Evolutionary conservation across 2,113 vertebrate species (phyloP), one percentile per base, ranked within the genome.

Genomic region (Xiphophorus hellerii): DNA sequence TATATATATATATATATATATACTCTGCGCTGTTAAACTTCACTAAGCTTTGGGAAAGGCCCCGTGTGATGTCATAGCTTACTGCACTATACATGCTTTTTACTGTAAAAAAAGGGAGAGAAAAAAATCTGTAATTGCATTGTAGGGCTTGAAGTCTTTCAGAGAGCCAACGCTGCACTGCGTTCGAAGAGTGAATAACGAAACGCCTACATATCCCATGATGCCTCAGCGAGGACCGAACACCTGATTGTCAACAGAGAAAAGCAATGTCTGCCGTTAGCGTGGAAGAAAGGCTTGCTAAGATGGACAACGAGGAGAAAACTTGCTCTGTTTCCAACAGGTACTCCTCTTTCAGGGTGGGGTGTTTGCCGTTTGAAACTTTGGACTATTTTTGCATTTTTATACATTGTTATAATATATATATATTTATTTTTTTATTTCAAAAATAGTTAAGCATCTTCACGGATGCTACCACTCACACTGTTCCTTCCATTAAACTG

Each of bases 231-330:
- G 4, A n/a, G 3, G 25, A 35, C 48, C 11, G 9, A 62, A 84
- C 90, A 91, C 88, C 86, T 93, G 90, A 91, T 80, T 89, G 91
- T 92, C 90, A 93, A 92, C 84, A 88, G 83, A 89, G 14, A 65
- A 58, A 48, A 76, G 85, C 76, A 66, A 91, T 92, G 87, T 93
- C 92, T 80, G 74, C 83, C 58, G 87, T 86, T 88, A 89, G 79
- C 74, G 73, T 69, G 73, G 90, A 93, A 83, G 85, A 81, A 86
- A 91, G 81, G 63, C 65, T 83, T 54, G 69, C 90, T 89, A 80
- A 90, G 79, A 95, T 95, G 94, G 94, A 95, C 77, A 89, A 77
- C 76, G 90, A 87, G 65, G 93, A 94, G 30, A 95, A 88, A 87
- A 79, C 87, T n/a, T 79, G 91, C 10, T 70, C 86, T 37, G 39